A percentile compares a stretch with the other conserved stretches of the same genome.
Conservation (phyloP, 1,140 invertebrate species). For the Argopecten irradians region DNA sequence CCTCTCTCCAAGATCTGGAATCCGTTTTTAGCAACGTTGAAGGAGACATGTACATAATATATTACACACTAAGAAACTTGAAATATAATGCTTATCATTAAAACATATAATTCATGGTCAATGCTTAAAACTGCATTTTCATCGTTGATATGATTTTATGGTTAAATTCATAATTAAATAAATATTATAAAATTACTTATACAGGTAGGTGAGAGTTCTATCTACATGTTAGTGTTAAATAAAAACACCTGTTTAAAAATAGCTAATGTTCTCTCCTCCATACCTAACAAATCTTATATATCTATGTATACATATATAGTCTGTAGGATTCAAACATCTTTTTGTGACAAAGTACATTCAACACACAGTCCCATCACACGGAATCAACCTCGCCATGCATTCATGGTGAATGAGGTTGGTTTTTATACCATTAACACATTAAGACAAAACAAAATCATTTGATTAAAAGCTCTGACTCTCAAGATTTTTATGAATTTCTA, state of each 20-base stretch:
- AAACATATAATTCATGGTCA: neutral
- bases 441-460: neutral
- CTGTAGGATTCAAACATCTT: neutral
- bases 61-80: neutral
- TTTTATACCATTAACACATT: neutral
- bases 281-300: neutral
- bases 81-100: neutral
- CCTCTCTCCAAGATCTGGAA: neutral
- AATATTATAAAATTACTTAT: slow-evolving; percentile 11
- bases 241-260: slow-evolving; percentile 19
- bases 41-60: neutral
- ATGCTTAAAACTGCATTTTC: neutral
- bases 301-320: neutral
- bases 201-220: slow-evolving; percentile 15
- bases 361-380: neutral
- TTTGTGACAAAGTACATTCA: neutral
- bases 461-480: slow-evolving; percentile 1
- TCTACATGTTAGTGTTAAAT: slow-evolving; percentile 23
- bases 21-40: neutral
- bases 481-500: neutral
- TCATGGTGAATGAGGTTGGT: neutral
- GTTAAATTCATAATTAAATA: slow-evolving; percentile 6
- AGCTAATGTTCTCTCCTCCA: slow-evolving; percentile 14
- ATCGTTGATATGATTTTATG: slow-evolving; percentile 3
- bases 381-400: neutral